phyloP scores from a whole-genome alignment of 2,113 vertebrate species.

The Bostrychus sinensis region DNA sequence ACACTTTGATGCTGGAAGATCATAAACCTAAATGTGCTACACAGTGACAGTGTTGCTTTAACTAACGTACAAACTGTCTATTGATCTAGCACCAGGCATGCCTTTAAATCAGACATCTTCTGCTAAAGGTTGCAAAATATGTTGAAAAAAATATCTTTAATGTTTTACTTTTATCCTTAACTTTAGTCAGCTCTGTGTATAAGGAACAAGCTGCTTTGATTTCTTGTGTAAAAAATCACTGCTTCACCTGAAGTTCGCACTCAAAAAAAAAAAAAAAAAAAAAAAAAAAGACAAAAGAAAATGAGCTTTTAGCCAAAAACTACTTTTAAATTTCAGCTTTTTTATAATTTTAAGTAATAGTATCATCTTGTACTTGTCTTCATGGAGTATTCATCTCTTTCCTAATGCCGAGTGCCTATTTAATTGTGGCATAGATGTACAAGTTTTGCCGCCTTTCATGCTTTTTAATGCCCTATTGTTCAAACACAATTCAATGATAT shows the following conservation, averaged over 20 bases:
- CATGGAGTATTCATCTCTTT: constrained; percentile 7
- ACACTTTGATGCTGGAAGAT: background rate
- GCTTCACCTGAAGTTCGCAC: background rate
- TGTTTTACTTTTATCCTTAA: background rate
- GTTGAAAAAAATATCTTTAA: background rate
- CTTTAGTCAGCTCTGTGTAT: background rate
- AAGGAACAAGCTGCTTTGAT: background rate
- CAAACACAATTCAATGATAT: constrained; percentile 39
- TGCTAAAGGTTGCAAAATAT: background rate
- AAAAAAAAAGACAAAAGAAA: too few relatives aligned
- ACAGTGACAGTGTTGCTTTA: background rate
- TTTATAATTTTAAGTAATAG: too few relatives aligned
- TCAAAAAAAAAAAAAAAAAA: too few relatives aligned
- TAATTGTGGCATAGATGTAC: constrained; percentile 39
- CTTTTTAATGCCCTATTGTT: constrained; percentile 21
- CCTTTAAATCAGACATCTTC: background rate
- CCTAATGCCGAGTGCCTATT: constrained; percentile 11
- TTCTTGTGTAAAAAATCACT: background rate
- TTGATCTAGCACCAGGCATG: background rate
- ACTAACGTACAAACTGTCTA: background rate
- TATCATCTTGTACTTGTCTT: constrained; percentile 2
- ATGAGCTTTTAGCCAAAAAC: too few relatives aligned
- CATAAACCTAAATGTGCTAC: background rate
- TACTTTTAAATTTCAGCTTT: too few relatives aligned
- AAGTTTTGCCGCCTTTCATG: constrained; percentile 52